Conservation (phyloP, 2,888 invertebrate genomes). For the Melanargia galathea region DNA sequence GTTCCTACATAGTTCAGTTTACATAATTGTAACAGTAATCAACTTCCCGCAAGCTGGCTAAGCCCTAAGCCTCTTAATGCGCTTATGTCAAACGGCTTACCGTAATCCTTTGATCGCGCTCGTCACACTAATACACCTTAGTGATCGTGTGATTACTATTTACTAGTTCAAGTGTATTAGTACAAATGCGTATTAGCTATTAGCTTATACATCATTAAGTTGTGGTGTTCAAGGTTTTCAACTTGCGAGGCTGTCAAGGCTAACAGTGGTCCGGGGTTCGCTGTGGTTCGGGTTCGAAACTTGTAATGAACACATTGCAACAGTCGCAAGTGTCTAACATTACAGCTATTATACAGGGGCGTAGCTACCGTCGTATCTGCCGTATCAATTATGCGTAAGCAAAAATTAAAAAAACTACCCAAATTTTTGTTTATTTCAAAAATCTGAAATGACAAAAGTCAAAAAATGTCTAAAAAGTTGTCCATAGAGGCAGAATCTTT, state of each 20-base stretch:
- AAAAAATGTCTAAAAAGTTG: too few relatives aligned
- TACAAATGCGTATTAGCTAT: not conserved
- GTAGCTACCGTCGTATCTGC: too few relatives aligned
- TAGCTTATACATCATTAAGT: not conserved
- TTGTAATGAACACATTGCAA: too few relatives aligned
- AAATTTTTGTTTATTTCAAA: too few relatives aligned
- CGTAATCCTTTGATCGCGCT: conserved; percentile 39
- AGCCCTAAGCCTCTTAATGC: conserved; percentile 32
- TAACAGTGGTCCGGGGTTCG: too few relatives aligned
- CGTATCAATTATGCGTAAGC: too few relatives aligned
- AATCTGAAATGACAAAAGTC: too few relatives aligned
- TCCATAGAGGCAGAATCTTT: too few relatives aligned
- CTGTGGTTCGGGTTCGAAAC: too few relatives aligned
- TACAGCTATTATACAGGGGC: too few relatives aligned
- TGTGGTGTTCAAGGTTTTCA: not conserved
- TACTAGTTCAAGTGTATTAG: not conserved
- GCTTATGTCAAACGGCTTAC: conserved; percentile 35
- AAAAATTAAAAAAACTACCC: too few relatives aligned
- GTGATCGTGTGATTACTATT: conserved; percentile 2
- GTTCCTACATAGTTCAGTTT: not conserved
- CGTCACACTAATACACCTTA: conserved; percentile 6
- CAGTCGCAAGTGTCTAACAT: too few relatives aligned
- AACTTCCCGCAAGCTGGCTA: conserved; percentile 23
- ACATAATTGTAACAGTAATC: conserved; percentile 31
- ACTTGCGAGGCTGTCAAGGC: not conserved